Percentiles rank a stretch among this genome's conserved stretches.
Evolutionary conservation across 2,797 vertebrate genomes (phyloP).

Genomic region (Xenopus petersii): DNA sequence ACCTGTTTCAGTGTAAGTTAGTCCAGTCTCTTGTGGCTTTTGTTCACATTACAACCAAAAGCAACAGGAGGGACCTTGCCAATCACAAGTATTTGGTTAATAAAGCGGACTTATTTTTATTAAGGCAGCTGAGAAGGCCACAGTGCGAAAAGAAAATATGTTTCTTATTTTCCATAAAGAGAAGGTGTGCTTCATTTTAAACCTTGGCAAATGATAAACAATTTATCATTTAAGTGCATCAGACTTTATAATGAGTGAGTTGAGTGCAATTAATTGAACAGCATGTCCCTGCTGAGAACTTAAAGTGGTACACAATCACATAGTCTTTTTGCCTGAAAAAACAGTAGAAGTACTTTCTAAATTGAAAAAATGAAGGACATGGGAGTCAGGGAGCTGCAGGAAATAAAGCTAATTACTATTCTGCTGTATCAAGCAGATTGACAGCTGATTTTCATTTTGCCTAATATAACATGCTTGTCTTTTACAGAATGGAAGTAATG

Average conservation of each 20-base stretch:
- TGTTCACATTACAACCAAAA: slow-evolving; percentile 56
- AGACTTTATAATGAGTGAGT: slow-evolving; percentile 44
- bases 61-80: slow-evolving; percentile 53
- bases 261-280: slow-evolving; percentile 53
- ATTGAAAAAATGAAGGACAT: slow-evolving; percentile 10
- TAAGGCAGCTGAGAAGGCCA: slow-evolving; percentile 53
- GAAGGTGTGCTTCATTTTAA: slow-evolving; percentile 39
- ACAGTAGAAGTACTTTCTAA: slow-evolving; percentile 4
- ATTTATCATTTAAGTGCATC: slow-evolving; percentile 52
- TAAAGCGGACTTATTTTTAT: slow-evolving; percentile 54
- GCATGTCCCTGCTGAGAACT: slow-evolving; percentile 22
- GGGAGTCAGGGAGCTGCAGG: background rate
- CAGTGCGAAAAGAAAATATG: slow-evolving; percentile 28
- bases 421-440: slow-evolving; percentile 6
- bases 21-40: slow-evolving; percentile 56
- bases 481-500: background rate
- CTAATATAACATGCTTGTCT: background rate
- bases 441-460: slow-evolving; percentile 6
- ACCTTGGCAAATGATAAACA: slow-evolving; percentile 45
- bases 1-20: slow-evolving; percentile 60
- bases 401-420: slow-evolving; percentile 7
- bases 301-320: slow-evolving; percentile 2
- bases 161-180: background rate
- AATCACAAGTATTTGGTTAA: slow-evolving; percentile 53
- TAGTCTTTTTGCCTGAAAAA: slow-evolving; percentile 6